Conservation (phyloP, 37 sponge, comb jelly and placozoan genomes). For the Aplysina aerophoba region DNA sequence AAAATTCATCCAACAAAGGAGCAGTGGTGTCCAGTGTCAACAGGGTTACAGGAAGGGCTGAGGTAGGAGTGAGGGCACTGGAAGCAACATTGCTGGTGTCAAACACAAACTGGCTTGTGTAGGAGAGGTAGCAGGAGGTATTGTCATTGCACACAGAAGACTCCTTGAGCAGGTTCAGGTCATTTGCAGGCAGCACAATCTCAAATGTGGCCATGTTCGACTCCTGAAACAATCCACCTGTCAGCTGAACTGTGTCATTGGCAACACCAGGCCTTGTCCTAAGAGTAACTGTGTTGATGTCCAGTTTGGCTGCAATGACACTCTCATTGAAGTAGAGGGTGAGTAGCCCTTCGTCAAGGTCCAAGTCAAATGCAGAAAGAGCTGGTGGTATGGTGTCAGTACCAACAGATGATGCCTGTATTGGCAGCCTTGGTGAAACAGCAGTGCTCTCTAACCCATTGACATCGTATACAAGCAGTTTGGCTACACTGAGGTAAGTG, state of each 20-base stretch:
- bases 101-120: slow-evolving; percentile 36
- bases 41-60: slow-evolving; percentile 46
- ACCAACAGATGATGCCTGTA: slow-evolving; percentile 46
- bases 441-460: slow-evolving; percentile 48
- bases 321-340: slow-evolving; percentile 74
- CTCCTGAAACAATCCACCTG: slow-evolving; percentile 41
- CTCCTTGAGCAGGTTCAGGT: slow-evolving; percentile 63
- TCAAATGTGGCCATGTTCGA: slow-evolving; percentile 36
- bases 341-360: slow-evolving; percentile 72
- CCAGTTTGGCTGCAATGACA: slow-evolving; percentile 51
- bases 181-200: slow-evolving; percentile 39
- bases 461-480: slow-evolving; percentile 61
- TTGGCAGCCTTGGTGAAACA: slow-evolving; percentile 50
- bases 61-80: slow-evolving; percentile 10
- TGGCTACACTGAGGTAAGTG: slow-evolving; percentile 71
- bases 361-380: slow-evolving; percentile 62
- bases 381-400: slow-evolving; percentile 60
- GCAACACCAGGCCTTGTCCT: slow-evolving; percentile 32
- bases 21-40: slow-evolving; percentile 64
- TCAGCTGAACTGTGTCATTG: slow-evolving; percentile 24
- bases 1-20: slow-evolving; percentile 76
- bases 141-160: slow-evolving; percentile 39
- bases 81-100: slow-evolving; percentile 54
- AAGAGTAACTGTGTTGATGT: slow-evolving; percentile 47
- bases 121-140: slow-evolving; percentile 61